Evolutionary conservation across 2,113 vertebrate species (phyloP), one percentile per base, ranked within the genome.

Genomic region (Barnardius zonarius): DNA sequence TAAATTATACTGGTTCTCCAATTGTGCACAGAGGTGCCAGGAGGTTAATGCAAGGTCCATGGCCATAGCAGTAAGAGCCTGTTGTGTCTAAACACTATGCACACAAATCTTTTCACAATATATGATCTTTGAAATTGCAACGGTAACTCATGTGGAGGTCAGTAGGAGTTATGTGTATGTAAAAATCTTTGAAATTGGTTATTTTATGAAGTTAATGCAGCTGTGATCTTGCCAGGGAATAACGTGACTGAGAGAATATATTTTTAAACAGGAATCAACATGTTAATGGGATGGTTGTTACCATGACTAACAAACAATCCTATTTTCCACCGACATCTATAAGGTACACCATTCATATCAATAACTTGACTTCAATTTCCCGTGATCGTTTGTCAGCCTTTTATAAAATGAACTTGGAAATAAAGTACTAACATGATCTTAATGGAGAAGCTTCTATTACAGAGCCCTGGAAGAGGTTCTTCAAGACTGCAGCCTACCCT

Each of bases 241-340:
- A 39, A 43, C 15, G 27, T 81, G 30, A 19, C 33, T 33, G 3
- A 43, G 14, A 13, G 6, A 24, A 41, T 13, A 16, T 37, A 3
- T 4, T n/a, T 49, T 18, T 33, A 5, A 46, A 51, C 24, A 35
- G 10, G 27, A 73, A 62, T n/a, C n/a, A n/a, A n/a, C n/a, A n/a
- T 37, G 37, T 37, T 37, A 37, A 37, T 37, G 37, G 37, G 37
- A 8, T 62, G 27, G 43, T 70, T n/a, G 35, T 49, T 81, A 44
- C 27, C 25, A 25, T 13, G 28, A 67, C 28, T 55, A 72, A 81
- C 1, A 1, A 80, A 23, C 20, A 54, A 66, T 0, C 0, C 6
- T 13, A 19, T 64, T 75, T 83, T 64, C 74, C 51, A 48, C 8
- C 30, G 18, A 28, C 35, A 51, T 27, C 27, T 78, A 0, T 48